These are phyloP conservation scores for Gallinago solitaria DNA, from an alignment of 2,797 vertebrate genomes.

Conservation along the genomic window DNA sequence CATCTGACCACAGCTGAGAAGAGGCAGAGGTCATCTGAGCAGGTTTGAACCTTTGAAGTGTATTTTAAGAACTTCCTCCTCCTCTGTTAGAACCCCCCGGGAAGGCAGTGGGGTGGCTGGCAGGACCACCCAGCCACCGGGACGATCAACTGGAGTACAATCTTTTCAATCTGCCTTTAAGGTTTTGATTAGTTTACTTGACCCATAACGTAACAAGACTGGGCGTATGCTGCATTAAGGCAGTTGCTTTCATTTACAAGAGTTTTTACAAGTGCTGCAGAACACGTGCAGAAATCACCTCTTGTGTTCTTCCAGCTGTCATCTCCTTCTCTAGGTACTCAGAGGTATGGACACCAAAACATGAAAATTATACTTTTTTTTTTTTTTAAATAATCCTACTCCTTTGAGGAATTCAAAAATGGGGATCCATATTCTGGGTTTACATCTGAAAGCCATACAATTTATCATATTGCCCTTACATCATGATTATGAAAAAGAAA, in stretches of 20 bases:
- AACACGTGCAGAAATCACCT: not conserved
- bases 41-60: not conserved
- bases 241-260: not conserved
- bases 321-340: rapidly evolving
- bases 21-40: not conserved
- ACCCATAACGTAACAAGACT: not conserved
- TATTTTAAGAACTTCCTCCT: not conserved
- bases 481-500: not conserved
- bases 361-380: rapidly evolving
- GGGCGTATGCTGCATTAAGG: not conserved
- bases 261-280: not conserved
- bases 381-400: not conserved
- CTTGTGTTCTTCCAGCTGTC: not conserved
- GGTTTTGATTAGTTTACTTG: not conserved
- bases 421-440: not conserved
- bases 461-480: not conserved
- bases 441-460: not conserved
- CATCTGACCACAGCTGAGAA: not conserved
- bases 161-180: not conserved
- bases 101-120: not conserved
- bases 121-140: not conserved
- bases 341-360: not conserved
- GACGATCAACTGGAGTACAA: rapidly evolving
- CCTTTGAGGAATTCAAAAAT: not conserved
- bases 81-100: not conserved